Base-by-base conservation (phyloP, 2,797 vertebrate genomes). In the Acanthopagrus latus region DNA sequence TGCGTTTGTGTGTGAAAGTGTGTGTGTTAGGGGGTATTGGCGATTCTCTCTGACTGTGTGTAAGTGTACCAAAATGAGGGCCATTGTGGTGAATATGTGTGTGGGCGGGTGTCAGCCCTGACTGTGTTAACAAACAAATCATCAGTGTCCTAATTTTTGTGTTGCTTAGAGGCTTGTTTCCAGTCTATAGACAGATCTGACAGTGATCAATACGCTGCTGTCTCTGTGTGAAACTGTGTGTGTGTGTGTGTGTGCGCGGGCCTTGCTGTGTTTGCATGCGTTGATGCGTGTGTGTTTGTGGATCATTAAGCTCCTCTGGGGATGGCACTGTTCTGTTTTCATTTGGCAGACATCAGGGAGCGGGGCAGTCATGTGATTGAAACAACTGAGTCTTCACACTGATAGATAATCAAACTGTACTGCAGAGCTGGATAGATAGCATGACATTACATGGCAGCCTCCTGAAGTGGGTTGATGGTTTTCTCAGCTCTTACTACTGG, bases 81-180 rank as follows among this genome's bases (percentile, higher is more conserved):
- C 72, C 78, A 73, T 73, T 81, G 62, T 38, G 25, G 80, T 82
- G 64, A 67, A 63, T 91, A 76, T 74, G 86, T 73, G 82, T 68
- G 76, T 81, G 71, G 64, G 71, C 62, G 84, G 55, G 73, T 86
- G 83, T 88, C 83, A 73, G 64, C 67, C 54, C 51, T 81, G 75
- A 72, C 84, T 82, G 86, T 91, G 78, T 82, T 88, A 87, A 91
- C 86, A 56, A 88, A 91, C 91, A 93, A 90, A 91, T 90, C 83
- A 86, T 91, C 90, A 91, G 76, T 94, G 94, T 93, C 91, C 93
- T 92, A 91, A 90, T 93, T 94, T 91, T 84, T 91, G 81, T 88
- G 83, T 88, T 86, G 93, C 90, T 93, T 83, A 81, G 77, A 93
- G 94, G 93, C 89, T 91, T 90, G 85, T 93, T 91, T 91, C 90